phyloP scores from a whole-genome alignment of 1,140 invertebrate species.

The Potamilus streckersoni region DNA sequence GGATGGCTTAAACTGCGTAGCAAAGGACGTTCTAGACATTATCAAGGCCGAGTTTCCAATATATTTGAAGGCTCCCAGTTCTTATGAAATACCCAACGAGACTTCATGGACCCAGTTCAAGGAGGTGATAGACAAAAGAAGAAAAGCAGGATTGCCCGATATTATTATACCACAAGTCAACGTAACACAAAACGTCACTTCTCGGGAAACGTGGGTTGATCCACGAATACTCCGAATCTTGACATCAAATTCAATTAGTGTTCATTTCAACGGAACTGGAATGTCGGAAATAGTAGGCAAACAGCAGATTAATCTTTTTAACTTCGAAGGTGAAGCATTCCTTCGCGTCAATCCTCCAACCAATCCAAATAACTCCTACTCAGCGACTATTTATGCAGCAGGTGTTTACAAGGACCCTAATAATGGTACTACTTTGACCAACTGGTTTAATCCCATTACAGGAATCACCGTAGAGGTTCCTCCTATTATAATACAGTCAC shows the following conservation, averaged over 20 bases:
- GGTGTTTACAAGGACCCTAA: background rate
- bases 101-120: conserved; percentile 41
- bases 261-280: conserved; percentile 27
- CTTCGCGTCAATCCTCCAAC: conserved; percentile 9
- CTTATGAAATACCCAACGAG: conserved; percentile 34
- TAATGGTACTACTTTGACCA: background rate
- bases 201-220: conserved; percentile 21
- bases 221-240: conserved; percentile 20
- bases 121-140: conserved; percentile 32
- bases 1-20: conserved; percentile 19
- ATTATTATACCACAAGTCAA: conserved; percentile 37
- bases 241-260: background rate
- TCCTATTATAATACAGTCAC: background rate
- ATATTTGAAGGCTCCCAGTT: conserved; percentile 25
- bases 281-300: conserved; percentile 34
- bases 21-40: conserved; percentile 35
- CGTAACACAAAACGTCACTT: background rate
- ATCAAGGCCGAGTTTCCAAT: conserved; percentile 24
- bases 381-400: conserved; percentile 7
- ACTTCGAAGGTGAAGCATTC: conserved; percentile 15
- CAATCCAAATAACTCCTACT: background rate
- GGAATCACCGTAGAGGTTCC: conserved; percentile 11
- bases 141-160: conserved; percentile 25
- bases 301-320: conserved; percentile 13
- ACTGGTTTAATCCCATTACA: conserved; percentile 25